A percentile compares a stretch with the other conserved stretches of the same genome.
phyloP scores from a whole-genome alignment of 2,888 invertebrate species.

The Pseudococcus viburni region DNA sequence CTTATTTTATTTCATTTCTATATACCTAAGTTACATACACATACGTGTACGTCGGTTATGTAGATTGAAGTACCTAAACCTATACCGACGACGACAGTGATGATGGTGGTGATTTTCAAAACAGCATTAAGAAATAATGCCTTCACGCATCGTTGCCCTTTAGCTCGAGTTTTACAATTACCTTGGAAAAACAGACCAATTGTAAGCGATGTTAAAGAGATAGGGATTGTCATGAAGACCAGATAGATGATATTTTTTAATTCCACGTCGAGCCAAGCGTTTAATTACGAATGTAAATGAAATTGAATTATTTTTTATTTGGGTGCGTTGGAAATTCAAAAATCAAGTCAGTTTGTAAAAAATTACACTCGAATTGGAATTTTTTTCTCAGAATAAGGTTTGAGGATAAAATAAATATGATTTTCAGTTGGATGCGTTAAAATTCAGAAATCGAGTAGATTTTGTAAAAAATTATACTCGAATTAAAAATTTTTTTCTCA shows the following conservation, averaged over 20 bases:
- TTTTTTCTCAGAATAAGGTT: too few relatives aligned
- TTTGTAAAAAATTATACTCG: too few relatives aligned
- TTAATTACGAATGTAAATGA: constrained; percentile 38
- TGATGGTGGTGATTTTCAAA: constrained; percentile 47
- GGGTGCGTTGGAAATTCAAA: neutral
- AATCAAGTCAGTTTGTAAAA: too few relatives aligned
- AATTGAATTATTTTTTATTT: constrained; percentile 39
- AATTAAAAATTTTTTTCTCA: too few relatives aligned
- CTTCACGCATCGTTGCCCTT: constrained; percentile 42
- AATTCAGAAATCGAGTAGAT: too few relatives aligned
- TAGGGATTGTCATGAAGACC: neutral
- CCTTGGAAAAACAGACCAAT: constrained; percentile 55
- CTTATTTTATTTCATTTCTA: neutral
- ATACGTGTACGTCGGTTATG: neutral
- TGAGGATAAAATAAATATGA: too few relatives aligned
- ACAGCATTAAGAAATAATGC: neutral
- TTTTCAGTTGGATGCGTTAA: too few relatives aligned
- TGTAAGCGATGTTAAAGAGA: constrained; percentile 49
- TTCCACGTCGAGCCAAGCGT: neutral
- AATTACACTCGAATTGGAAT: too few relatives aligned
- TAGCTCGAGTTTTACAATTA: constrained; percentile 11
- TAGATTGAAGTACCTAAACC: neutral
- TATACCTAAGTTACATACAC: neutral
- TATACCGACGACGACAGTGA: neutral
- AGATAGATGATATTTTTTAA: neutral